Evolutionary conservation across 1,140 invertebrate species (phyloP).

Genomic region (Drosophila burlai): DNA sequence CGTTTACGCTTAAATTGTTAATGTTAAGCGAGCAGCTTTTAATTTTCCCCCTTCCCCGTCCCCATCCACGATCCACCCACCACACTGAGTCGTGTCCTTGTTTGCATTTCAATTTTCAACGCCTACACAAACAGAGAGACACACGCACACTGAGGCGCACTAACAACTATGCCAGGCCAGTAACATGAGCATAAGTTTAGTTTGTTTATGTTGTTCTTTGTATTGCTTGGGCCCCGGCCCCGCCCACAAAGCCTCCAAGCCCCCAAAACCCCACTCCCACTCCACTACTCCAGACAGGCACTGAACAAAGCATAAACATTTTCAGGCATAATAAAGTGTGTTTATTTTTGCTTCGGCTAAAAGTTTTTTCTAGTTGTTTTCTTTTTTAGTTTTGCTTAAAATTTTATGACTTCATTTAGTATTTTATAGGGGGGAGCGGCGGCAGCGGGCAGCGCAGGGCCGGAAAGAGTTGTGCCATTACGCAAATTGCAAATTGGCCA

Average conservation of each 20-base stretch:
- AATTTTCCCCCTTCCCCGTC: background rate
- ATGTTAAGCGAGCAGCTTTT: constrained; percentile 53
- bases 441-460: background rate
- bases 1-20: constrained; percentile 75
- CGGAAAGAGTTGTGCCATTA: constrained; percentile 55
- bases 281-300: background rate
- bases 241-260: background rate
- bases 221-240: constrained; percentile 15
- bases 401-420: constrained; percentile 75
- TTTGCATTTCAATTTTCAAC: constrained; percentile 79
- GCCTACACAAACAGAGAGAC: constrained; percentile 64
- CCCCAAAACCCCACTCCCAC: background rate
- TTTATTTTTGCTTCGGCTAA: constrained; percentile 62
- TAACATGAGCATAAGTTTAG: constrained; percentile 63
- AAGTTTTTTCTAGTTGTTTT: constrained; percentile 58
- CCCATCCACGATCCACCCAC: background rate
- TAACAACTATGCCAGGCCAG: constrained; percentile 29
- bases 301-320: constrained; percentile 68
- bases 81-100: constrained; percentile 54
- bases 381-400: constrained; percentile 59
- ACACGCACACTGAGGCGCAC: constrained; percentile 26
- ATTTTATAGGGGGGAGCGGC: constrained; percentile 13
- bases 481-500: constrained; percentile 72
- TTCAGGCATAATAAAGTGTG: constrained; percentile 74
- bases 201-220: constrained; percentile 59